A percentile compares a stretch with the other conserved stretches of the same genome.
Evolutionary conservation across 1,140 invertebrate genomes (phyloP).

Genomic region (Pseudobourletiella spinata): DNA sequence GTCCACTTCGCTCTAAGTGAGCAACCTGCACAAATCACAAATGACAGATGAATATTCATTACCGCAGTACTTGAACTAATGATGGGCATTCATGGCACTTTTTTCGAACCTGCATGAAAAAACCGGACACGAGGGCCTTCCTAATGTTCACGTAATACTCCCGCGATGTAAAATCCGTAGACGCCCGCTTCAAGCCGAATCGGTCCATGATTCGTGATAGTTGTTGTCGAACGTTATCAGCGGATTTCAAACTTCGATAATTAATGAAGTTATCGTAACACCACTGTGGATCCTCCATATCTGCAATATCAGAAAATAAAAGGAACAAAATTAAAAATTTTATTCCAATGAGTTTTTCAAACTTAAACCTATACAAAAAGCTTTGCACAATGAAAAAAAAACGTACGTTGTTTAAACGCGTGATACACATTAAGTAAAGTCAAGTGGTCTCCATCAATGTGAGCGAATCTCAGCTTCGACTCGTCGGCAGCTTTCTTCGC

Average conservation of each 20-base stretch:
- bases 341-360: background rate
- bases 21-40: slow-evolving; percentile 57
- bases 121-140: slow-evolving; percentile 94
- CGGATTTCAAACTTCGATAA: slow-evolving; percentile 92
- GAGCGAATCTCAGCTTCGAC: slow-evolving; percentile 97
- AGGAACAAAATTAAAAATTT: slow-evolving; percentile 11
- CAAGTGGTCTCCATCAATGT: slow-evolving; percentile 98
- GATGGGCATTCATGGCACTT: background rate
- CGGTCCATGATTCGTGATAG: slow-evolving; percentile 80
- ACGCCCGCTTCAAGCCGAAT: slow-evolving; percentile 84
- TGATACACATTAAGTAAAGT: slow-evolving; percentile 92
- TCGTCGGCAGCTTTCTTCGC: slow-evolving; percentile 98
- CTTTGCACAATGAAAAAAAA: slow-evolving; percentile 8
- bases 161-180: slow-evolving; percentile 96
- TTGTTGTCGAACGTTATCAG: slow-evolving; percentile 75
- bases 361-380: too few species aligned
- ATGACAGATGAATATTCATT: background rate
- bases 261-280: slow-evolving; percentile 99
- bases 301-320: slow-evolving; percentile 39
- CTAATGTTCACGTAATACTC: slow-evolving; percentile 99
- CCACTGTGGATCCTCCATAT: slow-evolving; percentile 89
- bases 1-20: slow-evolving; percentile 87
- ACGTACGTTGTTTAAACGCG: slow-evolving; percentile 98
- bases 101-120: slow-evolving; percentile 91
- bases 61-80: background rate